Base-by-base conservation (phyloP, 1,140 invertebrate genomes). In the Drosophila suzukii region DNA sequence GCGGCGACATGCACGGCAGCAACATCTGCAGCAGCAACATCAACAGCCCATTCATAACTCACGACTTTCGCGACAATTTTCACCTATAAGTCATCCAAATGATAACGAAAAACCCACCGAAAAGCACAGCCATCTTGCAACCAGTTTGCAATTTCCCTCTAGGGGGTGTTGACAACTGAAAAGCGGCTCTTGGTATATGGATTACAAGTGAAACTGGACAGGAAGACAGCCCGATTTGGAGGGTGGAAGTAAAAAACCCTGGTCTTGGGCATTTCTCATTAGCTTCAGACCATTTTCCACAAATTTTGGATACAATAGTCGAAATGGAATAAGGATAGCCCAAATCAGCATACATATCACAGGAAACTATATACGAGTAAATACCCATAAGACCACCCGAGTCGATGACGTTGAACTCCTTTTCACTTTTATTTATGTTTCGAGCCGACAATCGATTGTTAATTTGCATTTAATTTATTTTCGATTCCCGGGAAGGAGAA, bases 51-150 rank as follows among this genome's bases (percentile, higher is more conserved):
- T 75, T 86, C 83, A 86, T 88, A 86, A 88, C 83, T 86, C 83
- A 86, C 82, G 78, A 86, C 82, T 86, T 86, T 88, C 83, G 83
- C 83, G 83, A 88, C 83, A 88, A 88, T 88, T 88, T 88, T 88
- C 83, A 88, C 83, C 83, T 80, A 88, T 88, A 88, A 88, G 67
- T 88, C 83, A 88, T 88, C 83, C 70, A 80, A 88, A 83, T 83
- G 75, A 81, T 88, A 88, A 79, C 83, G 59, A 68, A 70, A 85
- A 83, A 79, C 46, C 66, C 75, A 59, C 61, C 66, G 62, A 86
- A 68, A 85, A 60, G 51, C 50, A 20, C 27, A 34, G 38, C 67
- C 46, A 61, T 41, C 13, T 8, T 34, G 15, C 75, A 78, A 84
- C 81, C 77, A 50, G 81, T 85, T 84, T 68, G n/a, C 43, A 8